Percentiles rank a stretch among this genome's conserved stretches.
Conservation (phyloP, 2,113 vertebrate genomes). For the Sinocyclocheilus maitianheensis region DNA sequence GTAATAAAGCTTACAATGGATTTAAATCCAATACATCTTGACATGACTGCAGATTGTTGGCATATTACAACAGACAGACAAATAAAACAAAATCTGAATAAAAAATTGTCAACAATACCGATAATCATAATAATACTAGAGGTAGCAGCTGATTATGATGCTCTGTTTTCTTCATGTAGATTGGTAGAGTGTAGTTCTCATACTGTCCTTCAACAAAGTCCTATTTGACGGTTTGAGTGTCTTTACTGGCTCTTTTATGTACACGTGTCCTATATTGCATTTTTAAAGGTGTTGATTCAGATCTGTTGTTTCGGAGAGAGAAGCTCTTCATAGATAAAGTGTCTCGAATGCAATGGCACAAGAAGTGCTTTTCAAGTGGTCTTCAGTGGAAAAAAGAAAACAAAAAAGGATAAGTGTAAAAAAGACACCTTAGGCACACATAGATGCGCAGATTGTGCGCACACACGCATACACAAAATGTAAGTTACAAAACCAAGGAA, state of each 20-base stretch:
- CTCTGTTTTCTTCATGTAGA: constrained; percentile 64
- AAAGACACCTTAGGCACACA: constrained; percentile 50
- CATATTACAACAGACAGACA: constrained; percentile 73
- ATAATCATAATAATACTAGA: constrained; percentile 84
- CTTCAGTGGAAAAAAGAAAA: constrained; percentile 59
- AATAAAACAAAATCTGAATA: constrained; percentile 78
- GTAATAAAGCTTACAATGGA: constrained; percentile 75
- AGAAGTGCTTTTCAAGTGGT: constrained; percentile 74
- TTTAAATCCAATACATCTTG: constrained; percentile 70
- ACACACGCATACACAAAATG: constrained; percentile 13
- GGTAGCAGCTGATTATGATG: constrained; percentile 96
- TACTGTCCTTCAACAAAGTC: constrained; percentile 51
- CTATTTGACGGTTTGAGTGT: neutral
- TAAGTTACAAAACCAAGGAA: constrained; percentile 23
- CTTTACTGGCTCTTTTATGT: constrained; percentile 51
- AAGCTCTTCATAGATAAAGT: constrained; percentile 56
- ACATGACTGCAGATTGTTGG: constrained; percentile 69
- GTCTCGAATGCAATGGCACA: constrained; percentile 69
- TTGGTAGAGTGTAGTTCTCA: constrained; percentile 47
- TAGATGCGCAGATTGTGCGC: constrained; percentile 28
- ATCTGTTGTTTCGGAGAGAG: constrained; percentile 59
- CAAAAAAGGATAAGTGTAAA: constrained; percentile 43
- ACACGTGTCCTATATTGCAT: constrained; percentile 58
- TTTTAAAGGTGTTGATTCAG: constrained; percentile 44
- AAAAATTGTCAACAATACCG: constrained; percentile 60